Evolutionary conservation across 2,113 vertebrate genomes (phyloP), one percentile per base, ranked within the genome.

Genomic region (Clarias gariepinus): DNA sequence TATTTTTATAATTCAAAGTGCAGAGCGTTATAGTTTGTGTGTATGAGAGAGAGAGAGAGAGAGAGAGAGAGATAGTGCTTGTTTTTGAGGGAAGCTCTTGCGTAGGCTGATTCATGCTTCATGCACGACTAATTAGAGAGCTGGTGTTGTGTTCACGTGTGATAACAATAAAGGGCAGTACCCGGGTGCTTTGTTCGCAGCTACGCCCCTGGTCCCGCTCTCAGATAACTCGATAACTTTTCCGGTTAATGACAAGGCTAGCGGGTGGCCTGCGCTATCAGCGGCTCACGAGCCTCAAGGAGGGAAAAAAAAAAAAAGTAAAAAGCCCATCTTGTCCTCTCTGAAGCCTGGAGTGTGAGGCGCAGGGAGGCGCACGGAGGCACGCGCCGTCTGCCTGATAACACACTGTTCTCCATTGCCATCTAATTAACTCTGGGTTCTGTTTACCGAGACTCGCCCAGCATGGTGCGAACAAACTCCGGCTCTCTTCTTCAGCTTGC

Each of bases 201-300:
- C 61, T 76, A 81, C 58, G 21, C 85, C 82, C 82, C 15, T 53
- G 47, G 69, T 53, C 87, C 81, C 41, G 19, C 69, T n/a, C 81
- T 63, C 52, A 68, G 87, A 88, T 82, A 66, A 84, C 82, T 57
- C n/a, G 18, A 84, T 73, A 84, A 85, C 90, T 91, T 87, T 88
- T 91, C 90, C 83, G 8, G 47, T 71, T 91, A 92, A 91, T 90
- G 82, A 91, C 84, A 66, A n/a, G 85, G 87, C 83, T 82, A 84
- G 64, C 36, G 85, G 90, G 88, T 83, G 89, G 79, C 58, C 64
- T 5, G 21, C n/a, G 63, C 58, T 88, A 84, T 57, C 83, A 36
- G 23, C 11, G 2, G 33, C 83, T 78, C 77, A 30, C 5, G 73
- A 76, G 83, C 60, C 23, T 77, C 25, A 7, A 41, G 47, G 6